phyloP scores from a whole-genome alignment of 2,113 vertebrate species.

The Galemys pyrenaicus region DNA sequence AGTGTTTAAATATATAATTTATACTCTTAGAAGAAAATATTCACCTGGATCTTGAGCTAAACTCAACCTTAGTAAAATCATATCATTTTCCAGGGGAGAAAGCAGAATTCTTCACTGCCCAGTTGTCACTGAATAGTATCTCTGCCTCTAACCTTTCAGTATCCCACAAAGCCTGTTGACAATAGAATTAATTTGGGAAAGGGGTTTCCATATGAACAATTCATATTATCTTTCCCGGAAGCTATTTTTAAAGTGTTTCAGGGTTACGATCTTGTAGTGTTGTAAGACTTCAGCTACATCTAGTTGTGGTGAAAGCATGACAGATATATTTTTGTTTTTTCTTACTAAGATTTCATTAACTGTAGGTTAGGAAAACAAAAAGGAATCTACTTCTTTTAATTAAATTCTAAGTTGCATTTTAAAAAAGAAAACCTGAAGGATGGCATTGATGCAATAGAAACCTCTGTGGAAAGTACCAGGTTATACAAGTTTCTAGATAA shows the following conservation, averaged over 20 bases:
- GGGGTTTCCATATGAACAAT: background rate
- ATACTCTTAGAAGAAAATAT: background rate
- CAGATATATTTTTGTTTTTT: background rate
- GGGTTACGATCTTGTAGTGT: background rate
- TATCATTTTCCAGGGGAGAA: background rate
- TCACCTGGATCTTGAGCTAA: background rate
- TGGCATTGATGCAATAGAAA: background rate
- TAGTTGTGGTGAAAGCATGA: background rate
- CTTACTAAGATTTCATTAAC: background rate
- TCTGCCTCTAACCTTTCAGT: background rate
- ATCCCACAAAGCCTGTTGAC: background rate
- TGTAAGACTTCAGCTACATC: background rate
- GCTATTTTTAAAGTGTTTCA: constrained; percentile 24
- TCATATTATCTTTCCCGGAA: background rate
- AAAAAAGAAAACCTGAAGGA: background rate
- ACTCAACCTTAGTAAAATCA: background rate
- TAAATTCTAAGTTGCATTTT: constrained; percentile 20
- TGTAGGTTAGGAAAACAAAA: background rate
- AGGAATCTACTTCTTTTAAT: background rate
- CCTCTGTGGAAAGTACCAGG: background rate
- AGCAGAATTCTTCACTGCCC: background rate
- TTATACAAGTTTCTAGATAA: background rate
- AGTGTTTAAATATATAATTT: background rate
- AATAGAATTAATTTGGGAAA: background rate
- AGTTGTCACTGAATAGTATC: background rate